phyloP scores from a whole-genome alignment of 2,113 vertebrate species.

The Pungitius pungitius region DNA sequence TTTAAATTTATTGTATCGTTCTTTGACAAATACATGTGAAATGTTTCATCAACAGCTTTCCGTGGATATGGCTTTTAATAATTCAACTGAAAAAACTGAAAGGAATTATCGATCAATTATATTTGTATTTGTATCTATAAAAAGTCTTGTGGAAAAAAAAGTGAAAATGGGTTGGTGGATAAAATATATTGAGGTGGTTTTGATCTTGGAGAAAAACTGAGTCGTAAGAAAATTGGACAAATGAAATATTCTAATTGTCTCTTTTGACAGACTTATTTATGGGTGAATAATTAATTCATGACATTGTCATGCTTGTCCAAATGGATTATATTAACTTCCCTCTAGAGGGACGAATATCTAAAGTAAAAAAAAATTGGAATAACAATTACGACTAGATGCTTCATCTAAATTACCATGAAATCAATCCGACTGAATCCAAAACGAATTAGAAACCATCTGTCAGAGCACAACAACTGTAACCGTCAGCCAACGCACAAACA shows the following conservation, averaged over 20 bases:
- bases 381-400: not conserved
- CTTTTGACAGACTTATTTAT: not conserved
- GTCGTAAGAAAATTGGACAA: not conserved
- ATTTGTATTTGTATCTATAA: not conserved
- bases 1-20: not conserved
- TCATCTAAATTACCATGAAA: not conserved
- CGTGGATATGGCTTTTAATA: too few relatives aligned
- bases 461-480: not conserved
- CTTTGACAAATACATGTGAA: not conserved
- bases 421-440: not conserved
- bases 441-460: not conserved
- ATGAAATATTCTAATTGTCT: not conserved
- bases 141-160: too few relatives aligned
- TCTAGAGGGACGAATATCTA: not conserved
- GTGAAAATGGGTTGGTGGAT: not conserved
- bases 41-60: not conserved
- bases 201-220: not conserved
- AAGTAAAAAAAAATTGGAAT: not conserved
- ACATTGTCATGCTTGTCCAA: not conserved
- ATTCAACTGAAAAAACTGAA: not conserved
- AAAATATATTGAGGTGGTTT: not conserved
- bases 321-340: not conserved
- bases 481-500: not conserved
- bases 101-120: not conserved
- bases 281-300: not conserved